Evolutionary conservation across 2,113 vertebrate species (phyloP), one percentile per base, ranked within the genome.

Genomic region (Coryphaenoides rupestris): DNA sequence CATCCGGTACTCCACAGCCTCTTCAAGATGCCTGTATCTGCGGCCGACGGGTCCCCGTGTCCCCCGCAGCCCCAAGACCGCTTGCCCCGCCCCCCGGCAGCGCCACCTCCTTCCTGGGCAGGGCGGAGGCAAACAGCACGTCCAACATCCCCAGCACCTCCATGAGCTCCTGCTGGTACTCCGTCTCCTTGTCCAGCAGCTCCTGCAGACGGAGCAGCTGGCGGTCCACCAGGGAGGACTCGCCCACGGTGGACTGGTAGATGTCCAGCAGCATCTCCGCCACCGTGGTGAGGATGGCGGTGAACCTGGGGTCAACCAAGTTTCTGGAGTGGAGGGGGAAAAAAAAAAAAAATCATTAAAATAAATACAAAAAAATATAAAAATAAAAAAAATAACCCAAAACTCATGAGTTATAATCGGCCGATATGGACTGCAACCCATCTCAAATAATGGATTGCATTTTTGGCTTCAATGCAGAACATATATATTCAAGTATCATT

Each of bases 71-170:
- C 66, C n/a, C n/a, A n/a, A 85, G 55, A 16, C 80, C 70, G 19
- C 85, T 86, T n/a, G 81, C 62, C 52, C 65, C 58, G 70, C 73
- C 24, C 70, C 24, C 14, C 13, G 74, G 62, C 57, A 68, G 83
- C 0, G 62, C 58, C 0, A 82, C 79, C 68, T 89, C 80, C 75
- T 62, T 92, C 74, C 89, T 94, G 15, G 89, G 86, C 10, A 92
- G 87, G 66, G 93, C 89, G n/a, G 93, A 93, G 67, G 96, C 94
- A 70, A 99, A 98, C 28, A 99, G 85, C 1, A 93, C 93, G 88
- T 98, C 97, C 91, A 99, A 90, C 94, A 99, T 99, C 47, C 97
- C 97, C 75, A 99, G 80, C 59, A 95, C 93, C 86, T 98, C 94
- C 24, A 99, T 66, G 0, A 99, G 90, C 21, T 98, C 93, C 73